Base-by-base conservation (phyloP, 2,113 vertebrate species). In the Cochlearius cochlearius region DNA sequence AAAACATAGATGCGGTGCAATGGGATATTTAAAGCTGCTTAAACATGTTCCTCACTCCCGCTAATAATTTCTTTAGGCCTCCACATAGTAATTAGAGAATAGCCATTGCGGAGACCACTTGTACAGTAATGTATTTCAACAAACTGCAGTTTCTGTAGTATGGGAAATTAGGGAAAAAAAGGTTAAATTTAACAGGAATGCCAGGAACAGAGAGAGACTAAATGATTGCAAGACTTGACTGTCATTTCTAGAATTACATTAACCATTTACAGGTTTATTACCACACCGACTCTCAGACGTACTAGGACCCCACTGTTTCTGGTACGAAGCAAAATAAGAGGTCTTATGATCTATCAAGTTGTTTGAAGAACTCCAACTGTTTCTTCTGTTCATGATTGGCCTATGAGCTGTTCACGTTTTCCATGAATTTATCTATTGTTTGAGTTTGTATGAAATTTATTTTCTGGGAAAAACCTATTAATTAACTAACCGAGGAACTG, bases 391-490 rank as follows among this genome's bases (percentile, higher is more conserved):
- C 34, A 9, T 43, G 38, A 83, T 50, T 90, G 0, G 27, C 69
- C 67, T 82, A 26, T 59, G 76, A 92, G 74, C 50, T 91, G 38
- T 91, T 86, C 89, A 92, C 5, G 93, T 95, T 96, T 96, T 95
- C 95, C 81, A 90, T 90, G 81, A 96, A 92, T 95, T 85, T 97
- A 74, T 90, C 95, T 92, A 96, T 97, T 97, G 94, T 97, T 94
- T 5, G 1, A 32, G 86, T 95, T 95, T 88, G 85, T 96, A 94
- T 88, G 95, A 91, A 89, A 96, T 79, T 69, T 91, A 79, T 95
- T 96, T 97, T 96, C 93, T 92, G 91, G 91, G 93, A 97, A 96
- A 90, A 95, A 30, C 34, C 77, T 93, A 93, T 95, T 96, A 96
- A 95, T 96, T 95, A 93, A 69, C 90, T 92, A 88, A 95, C 87